phyloP scores from a whole-genome alignment of 1,140 invertebrate genomes.

The Drosophila rufa region DNA sequence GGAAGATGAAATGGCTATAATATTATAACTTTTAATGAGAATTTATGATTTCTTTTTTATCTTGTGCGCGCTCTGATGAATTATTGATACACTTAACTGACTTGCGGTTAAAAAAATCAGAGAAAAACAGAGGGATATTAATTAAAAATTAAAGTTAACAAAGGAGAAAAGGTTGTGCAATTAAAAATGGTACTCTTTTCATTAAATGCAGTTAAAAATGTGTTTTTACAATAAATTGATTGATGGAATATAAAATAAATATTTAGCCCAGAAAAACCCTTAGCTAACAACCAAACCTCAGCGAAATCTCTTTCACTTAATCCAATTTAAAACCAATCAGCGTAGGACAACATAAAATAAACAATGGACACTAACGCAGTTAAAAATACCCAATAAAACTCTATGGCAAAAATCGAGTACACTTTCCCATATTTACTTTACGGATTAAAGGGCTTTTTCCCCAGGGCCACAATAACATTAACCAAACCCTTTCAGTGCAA shows the following conservation, averaged over 20 bases:
- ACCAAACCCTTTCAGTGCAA: conserved; percentile 28
- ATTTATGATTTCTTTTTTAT: conserved; percentile 69
- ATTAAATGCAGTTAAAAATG: background rate
- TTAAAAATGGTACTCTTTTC: conserved; percentile 1
- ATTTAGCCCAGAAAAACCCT: too few species aligned
- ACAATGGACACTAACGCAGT: background rate
- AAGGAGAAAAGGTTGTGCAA: background rate
- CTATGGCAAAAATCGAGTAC: background rate
- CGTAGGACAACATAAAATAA: background rate
- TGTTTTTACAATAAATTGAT: too few species aligned
- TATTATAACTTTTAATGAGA: conserved; percentile 74
- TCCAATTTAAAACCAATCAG: conserved; percentile 26
- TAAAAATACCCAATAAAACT: background rate
- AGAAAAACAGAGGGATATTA: background rate
- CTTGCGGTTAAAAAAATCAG: conserved; percentile 4
- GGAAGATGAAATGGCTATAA: conserved; percentile 9
- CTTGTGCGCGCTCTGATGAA: conserved; percentile 39
- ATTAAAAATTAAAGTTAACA: background rate
- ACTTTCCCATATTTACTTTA: background rate
- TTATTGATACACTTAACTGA: conserved; percentile 41
- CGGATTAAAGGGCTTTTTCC: conserved; percentile 3
- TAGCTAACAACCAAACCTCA: background rate
- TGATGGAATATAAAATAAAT: too few species aligned
- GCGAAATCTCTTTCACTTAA: background rate
- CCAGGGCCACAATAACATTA: conserved; percentile 11